Evolutionary conservation across 30 jellyfish, hydroid and myxozoan species (phyloP).

Genomic region (Cassiopea xamachana): DNA sequence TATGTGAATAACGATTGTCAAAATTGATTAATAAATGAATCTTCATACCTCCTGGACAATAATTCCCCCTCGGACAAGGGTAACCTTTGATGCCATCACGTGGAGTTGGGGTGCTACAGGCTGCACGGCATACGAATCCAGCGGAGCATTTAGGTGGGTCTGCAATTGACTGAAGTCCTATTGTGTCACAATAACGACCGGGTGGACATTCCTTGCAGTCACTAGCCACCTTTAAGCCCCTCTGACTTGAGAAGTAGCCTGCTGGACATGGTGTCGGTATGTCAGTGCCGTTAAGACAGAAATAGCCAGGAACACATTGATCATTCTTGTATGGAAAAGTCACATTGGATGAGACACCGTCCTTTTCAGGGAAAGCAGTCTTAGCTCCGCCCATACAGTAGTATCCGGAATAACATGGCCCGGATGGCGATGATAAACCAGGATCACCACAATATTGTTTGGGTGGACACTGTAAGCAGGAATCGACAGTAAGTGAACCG

Average conservation of each 20-base stretch:
- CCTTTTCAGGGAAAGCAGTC: conserved; percentile 84
- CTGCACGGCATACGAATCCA: conserved; percentile 92
- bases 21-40: too few species aligned
- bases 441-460: conserved; percentile 75
- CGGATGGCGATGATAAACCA: conserved; percentile 87
- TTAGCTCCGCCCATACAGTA: conserved; percentile 90
- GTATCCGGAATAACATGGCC: conserved; percentile 91
- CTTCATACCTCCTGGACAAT: conserved; percentile 89
- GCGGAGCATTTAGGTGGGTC: conserved; percentile 95
- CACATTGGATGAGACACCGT: conserved; percentile 59
- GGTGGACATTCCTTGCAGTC: conserved; percentile 96
- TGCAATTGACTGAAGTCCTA: conserved; percentile 72
- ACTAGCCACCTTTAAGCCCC: conserved; percentile 65
- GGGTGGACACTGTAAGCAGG: conserved; percentile 81
- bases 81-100: conserved; percentile 87
- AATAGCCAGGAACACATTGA: conserved; percentile 91
- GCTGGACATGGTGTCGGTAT: conserved; percentile 93
- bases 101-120: conserved; percentile 89
- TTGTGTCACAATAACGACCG: conserved; percentile 89
- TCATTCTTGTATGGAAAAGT: conserved; percentile 90
- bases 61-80: conserved; percentile 88
- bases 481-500: conserved; percentile 40
- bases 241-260: conserved; percentile 85
- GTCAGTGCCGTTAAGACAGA: conserved; percentile 94
- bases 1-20: too few species aligned